A percentile compares a stretch with the other conserved stretches of the same genome.
Evolutionary conservation across 2,797 vertebrate species (phyloP).

Genomic region (Myotis daubentonii): DNA sequence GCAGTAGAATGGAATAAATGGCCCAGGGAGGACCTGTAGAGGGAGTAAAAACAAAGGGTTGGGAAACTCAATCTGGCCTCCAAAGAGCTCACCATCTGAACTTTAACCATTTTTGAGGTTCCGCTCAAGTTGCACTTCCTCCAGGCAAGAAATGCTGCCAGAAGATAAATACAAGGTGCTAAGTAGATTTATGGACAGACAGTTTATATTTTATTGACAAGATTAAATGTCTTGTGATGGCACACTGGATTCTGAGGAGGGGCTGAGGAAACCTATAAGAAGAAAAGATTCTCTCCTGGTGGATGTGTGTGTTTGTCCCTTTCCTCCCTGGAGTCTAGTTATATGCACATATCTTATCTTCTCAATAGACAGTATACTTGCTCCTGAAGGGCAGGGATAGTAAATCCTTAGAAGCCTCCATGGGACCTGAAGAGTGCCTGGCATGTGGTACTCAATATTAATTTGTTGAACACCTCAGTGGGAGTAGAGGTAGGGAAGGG

Average conservation of each 20-base stretch:
- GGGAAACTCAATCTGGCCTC: background rate
- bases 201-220: background rate
- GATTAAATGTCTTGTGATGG: background rate
- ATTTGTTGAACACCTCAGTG: background rate
- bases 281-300: background rate
- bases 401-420: background rate
- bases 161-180: conserved; percentile 5
- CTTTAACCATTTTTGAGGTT: background rate
- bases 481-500: background rate
- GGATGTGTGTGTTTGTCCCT: background rate
- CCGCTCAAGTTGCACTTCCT: background rate
- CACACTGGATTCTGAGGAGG: background rate
- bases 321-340: background rate
- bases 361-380: background rate
- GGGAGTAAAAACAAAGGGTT: background rate
- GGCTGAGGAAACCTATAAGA: background rate
- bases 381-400: background rate
- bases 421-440: background rate
- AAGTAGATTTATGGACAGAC: background rate
- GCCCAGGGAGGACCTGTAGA: background rate
- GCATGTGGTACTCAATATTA: background rate
- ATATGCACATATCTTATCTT: background rate
- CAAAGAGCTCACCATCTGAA: background rate
- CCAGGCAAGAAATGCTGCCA: background rate
- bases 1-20: background rate